Conservation (phyloP, 2,797 vertebrate genomes). For the Distichodus sexfasciatus region DNA sequence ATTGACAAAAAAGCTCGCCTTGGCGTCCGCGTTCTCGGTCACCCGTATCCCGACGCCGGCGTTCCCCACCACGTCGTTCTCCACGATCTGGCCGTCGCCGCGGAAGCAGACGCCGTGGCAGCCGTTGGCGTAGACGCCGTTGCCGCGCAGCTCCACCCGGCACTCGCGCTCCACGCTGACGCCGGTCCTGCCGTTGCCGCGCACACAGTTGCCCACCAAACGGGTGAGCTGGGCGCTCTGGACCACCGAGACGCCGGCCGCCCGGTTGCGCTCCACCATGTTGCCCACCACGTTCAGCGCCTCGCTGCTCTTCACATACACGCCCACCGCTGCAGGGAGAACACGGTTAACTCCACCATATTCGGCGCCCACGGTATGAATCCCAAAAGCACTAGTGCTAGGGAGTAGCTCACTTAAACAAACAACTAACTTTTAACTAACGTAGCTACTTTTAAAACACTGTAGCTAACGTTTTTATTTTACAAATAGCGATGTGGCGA, state of each 20-base stretch:
- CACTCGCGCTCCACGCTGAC: slow-evolving; percentile 82
- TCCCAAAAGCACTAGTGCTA: neutral
- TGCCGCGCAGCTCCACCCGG: slow-evolving; percentile 84
- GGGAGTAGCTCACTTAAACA: no score
- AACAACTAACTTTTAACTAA: no score
- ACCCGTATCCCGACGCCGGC: slow-evolving; percentile 79
- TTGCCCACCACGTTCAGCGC: slow-evolving; percentile 82
- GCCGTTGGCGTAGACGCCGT: slow-evolving; percentile 85
- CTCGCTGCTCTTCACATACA: slow-evolving; percentile 88
- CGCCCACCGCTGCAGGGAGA: slow-evolving; percentile 76
- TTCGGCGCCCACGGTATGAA: no score
- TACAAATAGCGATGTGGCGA: no score
- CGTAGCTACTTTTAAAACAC: no score
- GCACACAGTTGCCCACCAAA: slow-evolving; percentile 83
- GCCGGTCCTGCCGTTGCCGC: slow-evolving; percentile 78
- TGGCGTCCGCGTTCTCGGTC: slow-evolving; percentile 79
- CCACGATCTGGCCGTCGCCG: slow-evolving; percentile 79
- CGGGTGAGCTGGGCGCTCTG: slow-evolving; percentile 85
- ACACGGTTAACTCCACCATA: neutral
- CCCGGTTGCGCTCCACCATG: slow-evolving; percentile 78
- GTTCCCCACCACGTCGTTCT: slow-evolving; percentile 88
- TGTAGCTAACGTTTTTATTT: no score
- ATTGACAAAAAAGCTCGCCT: slow-evolving; percentile 65
- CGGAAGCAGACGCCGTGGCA: slow-evolving; percentile 81
- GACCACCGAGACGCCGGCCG: slow-evolving; percentile 78